A percentile compares a stretch with the other conserved stretches of the same genome.
Evolutionary conservation across 92 coral and sea anemone species (phyloP).

Genomic region (Montipora capitata): DNA sequence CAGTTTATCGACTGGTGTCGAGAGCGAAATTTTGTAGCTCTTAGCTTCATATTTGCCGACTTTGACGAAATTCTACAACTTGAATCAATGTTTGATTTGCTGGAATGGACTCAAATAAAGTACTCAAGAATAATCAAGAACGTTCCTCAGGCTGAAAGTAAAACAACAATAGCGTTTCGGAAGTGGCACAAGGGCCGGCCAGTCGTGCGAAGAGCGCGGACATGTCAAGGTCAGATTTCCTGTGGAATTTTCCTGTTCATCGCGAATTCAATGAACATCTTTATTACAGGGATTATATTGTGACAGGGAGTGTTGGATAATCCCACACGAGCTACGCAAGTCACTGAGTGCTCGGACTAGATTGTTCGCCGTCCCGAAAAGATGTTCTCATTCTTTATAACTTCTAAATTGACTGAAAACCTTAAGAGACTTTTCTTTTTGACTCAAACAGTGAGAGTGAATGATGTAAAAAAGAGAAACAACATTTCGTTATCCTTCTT

Average conservation of each 20-base stretch:
- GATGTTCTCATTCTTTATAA: too few relatives aligned
- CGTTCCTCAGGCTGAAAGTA: not conserved
- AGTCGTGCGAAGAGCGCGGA: not conserved
- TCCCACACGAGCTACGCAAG: not conserved
- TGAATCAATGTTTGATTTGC: not conserved
- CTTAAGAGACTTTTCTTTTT: too few relatives aligned
- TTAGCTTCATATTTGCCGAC: not conserved
- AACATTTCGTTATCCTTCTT: too few relatives aligned
- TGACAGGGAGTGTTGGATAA: not conserved
- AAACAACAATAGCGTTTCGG: not conserved
- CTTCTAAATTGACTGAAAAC: too few relatives aligned
- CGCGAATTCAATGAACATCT: not conserved
- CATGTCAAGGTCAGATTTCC: not conserved
- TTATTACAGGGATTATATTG: not conserved
- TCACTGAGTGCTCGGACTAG: too few relatives aligned
- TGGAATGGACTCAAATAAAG: constrained; percentile 18
- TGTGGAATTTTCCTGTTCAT: not conserved
- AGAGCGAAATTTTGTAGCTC: too few relatives aligned
- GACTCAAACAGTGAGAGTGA: too few relatives aligned
- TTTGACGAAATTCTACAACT: not conserved
- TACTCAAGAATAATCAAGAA: not conserved
- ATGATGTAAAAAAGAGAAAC: too few relatives aligned
- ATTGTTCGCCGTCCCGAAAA: not conserved
- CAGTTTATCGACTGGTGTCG: too few relatives aligned
- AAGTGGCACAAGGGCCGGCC: not conserved